A percentile compares a stretch with the other conserved stretches of the same genome.
These are phyloP conservation scores for Ophion ventricosus DNA, from an alignment of 2,888 invertebrate genomes.

Conservation along the genomic window DNA sequence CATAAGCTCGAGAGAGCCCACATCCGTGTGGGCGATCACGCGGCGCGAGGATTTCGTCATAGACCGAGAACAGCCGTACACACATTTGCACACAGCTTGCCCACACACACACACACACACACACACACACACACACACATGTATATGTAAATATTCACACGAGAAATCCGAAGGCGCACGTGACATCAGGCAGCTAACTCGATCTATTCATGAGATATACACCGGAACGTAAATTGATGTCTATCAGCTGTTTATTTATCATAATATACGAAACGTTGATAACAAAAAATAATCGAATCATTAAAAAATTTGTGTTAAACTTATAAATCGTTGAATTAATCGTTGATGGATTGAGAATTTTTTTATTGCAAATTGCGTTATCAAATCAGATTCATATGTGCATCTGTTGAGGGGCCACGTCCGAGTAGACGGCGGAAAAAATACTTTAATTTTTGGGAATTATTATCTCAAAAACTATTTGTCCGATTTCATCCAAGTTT, in stretches of 20 bases:
- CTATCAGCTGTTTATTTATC: conserved; percentile 7
- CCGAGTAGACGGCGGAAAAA: too few species aligned
- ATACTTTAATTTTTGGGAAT: too few species aligned
- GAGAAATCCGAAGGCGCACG: conserved; percentile 24
- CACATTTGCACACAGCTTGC: neutral
- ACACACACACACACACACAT: too few species aligned
- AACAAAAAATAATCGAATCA: too few species aligned
- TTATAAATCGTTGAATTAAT: too few species aligned
- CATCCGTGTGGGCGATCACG: conserved; percentile 68
- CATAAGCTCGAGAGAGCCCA: conserved; percentile 43
- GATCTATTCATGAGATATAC: conserved; percentile 29
- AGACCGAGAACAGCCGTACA: conserved; percentile 24
- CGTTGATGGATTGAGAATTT: too few species aligned
- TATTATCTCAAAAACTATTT: too few species aligned
- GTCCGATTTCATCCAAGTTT: too few species aligned
- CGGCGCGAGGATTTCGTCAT: conserved; percentile 63
- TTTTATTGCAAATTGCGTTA: too few species aligned
- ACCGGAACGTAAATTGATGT: neutral
- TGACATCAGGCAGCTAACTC: conserved; percentile 28
- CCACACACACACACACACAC: neutral
- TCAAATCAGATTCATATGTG: too few species aligned
- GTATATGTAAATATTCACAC: neutral
- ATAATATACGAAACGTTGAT: neutral
- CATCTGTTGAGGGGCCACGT: too few species aligned
- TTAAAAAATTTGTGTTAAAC: too few species aligned